Conservation (phyloP, 2,888 invertebrate genomes). For the Stramonita haemastoma region DNA sequence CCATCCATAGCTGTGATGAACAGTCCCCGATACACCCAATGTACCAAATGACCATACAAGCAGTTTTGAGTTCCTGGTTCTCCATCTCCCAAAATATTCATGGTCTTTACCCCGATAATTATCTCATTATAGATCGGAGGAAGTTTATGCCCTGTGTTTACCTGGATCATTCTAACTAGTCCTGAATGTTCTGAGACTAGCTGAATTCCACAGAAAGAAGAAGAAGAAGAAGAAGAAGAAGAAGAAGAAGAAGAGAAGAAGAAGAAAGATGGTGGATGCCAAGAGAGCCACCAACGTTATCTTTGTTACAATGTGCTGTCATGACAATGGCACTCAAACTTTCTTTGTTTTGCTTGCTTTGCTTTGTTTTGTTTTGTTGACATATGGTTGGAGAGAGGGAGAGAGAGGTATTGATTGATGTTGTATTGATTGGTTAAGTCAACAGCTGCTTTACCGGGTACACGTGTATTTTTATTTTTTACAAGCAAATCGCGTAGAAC, state of each 20-base stretch:
- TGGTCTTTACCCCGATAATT: too few relatives aligned
- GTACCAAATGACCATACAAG: too few relatives aligned
- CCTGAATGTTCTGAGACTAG: neutral
- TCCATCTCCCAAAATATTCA: too few relatives aligned
- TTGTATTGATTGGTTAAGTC: neutral
- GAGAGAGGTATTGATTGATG: neutral
- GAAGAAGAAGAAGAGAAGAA: neutral
- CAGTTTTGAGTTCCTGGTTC: too few relatives aligned
- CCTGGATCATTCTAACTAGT: too few relatives aligned
- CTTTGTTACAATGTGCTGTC: neutral
- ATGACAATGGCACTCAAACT: neutral
- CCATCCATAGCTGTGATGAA: too few relatives aligned
- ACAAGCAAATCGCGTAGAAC: neutral
- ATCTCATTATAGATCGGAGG: too few relatives aligned
- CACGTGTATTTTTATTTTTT: neutral
- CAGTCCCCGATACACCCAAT: too few relatives aligned
- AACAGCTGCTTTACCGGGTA: neutral
- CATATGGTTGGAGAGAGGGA: neutral
- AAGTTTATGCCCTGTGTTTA: too few relatives aligned
- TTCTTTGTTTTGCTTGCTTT: neutral
- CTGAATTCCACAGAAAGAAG: neutral
- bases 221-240: neutral
- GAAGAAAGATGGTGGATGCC: neutral
- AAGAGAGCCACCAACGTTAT: neutral
- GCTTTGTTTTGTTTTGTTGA: neutral